Conservation (phyloP, 2,113 vertebrate genomes). For the Rutilus rutilus region DNA sequence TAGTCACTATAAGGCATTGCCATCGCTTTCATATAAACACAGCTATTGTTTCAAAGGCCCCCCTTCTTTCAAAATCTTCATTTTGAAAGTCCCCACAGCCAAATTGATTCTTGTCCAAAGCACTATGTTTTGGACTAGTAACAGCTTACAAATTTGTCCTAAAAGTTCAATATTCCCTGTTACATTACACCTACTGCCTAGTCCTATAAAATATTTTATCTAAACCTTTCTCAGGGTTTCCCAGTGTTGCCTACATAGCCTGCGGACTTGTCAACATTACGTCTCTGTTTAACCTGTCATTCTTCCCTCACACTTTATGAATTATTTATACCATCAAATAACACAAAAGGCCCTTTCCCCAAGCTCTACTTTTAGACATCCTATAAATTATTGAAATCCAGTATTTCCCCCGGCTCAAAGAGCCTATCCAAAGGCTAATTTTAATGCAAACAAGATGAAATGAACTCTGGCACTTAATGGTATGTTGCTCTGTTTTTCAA, state of each 20-base stretch:
- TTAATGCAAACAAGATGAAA: constrained; percentile 37
- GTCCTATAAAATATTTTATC: not conserved
- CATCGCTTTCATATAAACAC: not conserved
- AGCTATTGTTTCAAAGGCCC: not conserved
- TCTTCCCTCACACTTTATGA: constrained; percentile 34
- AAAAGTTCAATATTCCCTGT: not conserved
- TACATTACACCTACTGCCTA: not conserved
- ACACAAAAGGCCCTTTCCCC: constrained; percentile 23
- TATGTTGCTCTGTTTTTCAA: not conserved
- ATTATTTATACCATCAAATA: constrained; percentile 52
- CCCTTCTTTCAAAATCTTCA: not conserved
- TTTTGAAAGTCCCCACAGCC: not conserved
- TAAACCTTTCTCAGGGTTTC: not conserved
- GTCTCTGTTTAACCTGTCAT: constrained; percentile 48
- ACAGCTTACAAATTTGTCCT: not conserved
- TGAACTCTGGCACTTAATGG: not conserved
- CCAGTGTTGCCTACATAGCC: constrained; percentile 13
- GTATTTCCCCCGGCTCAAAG: not conserved
- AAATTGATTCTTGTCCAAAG: not conserved
- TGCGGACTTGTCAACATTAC: constrained; percentile 30
- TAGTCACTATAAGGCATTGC: not conserved
- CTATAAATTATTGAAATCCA: constrained; percentile 49
- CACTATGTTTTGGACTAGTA: not conserved
- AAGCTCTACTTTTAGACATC: constrained; percentile 36
- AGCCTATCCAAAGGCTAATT: constrained; percentile 28